These are phyloP conservation scores for Leptobrachium ailaonicum DNA, from an alignment of 2,113 vertebrate genomes.

Conservation along the genomic window DNA sequence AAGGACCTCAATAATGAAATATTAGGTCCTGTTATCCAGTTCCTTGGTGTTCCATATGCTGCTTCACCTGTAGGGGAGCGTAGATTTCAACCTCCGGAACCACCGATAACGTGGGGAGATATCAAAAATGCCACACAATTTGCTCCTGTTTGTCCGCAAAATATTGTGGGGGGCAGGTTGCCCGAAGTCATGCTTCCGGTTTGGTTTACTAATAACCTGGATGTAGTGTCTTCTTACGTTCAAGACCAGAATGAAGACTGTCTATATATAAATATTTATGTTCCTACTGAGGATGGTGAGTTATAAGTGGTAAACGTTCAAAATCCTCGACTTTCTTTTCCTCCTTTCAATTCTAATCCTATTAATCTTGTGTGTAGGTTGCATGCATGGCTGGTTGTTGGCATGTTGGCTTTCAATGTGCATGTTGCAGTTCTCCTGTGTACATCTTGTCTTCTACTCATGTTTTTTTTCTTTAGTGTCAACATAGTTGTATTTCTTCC, in stretches of 20 bases:
- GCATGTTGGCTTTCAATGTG: constrained; percentile 82
- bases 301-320: constrained; percentile 65
- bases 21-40: constrained; percentile 94
- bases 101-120: constrained; percentile 85
- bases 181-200: constrained; percentile 98
- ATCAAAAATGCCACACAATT: constrained; percentile 92
- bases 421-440: constrained; percentile 76
- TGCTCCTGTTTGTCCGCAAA: constrained; percentile 95
- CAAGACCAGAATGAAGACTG: constrained; percentile 99
- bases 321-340: constrained; percentile 65
- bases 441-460: constrained; percentile 58
- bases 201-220: constrained; percentile 98
- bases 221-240: constrained; percentile 92
- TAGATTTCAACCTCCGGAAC: constrained; percentile 94
- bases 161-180: constrained; percentile 91
- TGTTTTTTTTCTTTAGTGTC: constrained; percentile 45
- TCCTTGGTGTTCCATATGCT: constrained; percentile 93
- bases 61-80: constrained; percentile 90
- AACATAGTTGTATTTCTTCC: too few relatives aligned
- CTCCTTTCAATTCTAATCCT: constrained; percentile 68
- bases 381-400: constrained; percentile 81
- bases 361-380: constrained; percentile 69
- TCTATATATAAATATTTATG: constrained; percentile 97
- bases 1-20: constrained; percentile 99
- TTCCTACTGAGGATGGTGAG: constrained; percentile 99